Evolutionary conservation across 2,113 vertebrate species (phyloP).

Genomic region (Oryzias curvinotus): DNA sequence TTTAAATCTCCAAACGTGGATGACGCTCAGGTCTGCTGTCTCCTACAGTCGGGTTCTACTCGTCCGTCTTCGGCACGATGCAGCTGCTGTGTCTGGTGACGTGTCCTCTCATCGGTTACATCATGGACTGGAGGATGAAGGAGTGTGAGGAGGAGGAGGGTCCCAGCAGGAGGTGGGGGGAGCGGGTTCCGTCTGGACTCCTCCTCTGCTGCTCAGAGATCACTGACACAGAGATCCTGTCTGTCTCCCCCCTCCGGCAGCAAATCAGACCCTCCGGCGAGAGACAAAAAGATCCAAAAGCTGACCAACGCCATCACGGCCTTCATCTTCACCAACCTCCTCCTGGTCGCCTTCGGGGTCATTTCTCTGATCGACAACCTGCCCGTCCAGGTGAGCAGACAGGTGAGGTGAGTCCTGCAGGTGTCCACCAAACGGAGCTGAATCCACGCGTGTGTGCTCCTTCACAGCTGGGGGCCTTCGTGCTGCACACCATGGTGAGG

Average conservation of each 20-base stretch:
- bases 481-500: conserved; percentile 85
- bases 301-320: conserved; percentile 84
- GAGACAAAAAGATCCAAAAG: conserved; percentile 83
- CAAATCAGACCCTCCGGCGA: conserved; percentile 47
- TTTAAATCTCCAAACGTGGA: no score
- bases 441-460: background rate
- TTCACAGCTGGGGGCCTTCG: conserved; percentile 78
- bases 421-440: background rate
- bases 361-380: conserved; percentile 81
- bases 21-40: background rate
- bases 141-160: conserved; percentile 69
- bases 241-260: conserved; percentile 37
- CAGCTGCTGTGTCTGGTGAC: conserved; percentile 85
- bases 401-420: background rate
- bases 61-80: conserved; percentile 82
- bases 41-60: conserved; percentile 80
- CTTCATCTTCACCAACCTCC: conserved; percentile 83
- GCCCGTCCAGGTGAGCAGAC: conserved; percentile 79
- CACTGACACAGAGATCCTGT: conserved; percentile 1
- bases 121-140: conserved; percentile 86
- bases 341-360: conserved; percentile 82
- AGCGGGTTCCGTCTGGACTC: no score
- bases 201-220: no score
- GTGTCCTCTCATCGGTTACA: conserved; percentile 86
- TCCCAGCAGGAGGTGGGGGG: conserved; percentile 29